A percentile compares a stretch with the other conserved stretches of the same genome.
Evolutionary conservation across 2,797 vertebrate genomes (phyloP).

Genomic region (Sardinella longiceps): DNA sequence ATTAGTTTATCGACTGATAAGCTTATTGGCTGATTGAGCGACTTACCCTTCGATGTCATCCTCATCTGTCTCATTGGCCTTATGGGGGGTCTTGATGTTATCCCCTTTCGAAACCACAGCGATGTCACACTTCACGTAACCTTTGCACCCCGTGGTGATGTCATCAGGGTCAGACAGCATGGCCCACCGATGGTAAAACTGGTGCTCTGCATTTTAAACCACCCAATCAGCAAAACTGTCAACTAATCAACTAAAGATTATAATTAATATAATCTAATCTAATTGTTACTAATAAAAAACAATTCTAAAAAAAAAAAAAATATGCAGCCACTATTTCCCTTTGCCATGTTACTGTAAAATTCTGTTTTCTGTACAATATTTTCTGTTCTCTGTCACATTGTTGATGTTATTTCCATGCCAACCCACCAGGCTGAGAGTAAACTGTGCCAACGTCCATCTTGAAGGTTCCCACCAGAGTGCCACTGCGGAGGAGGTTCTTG

Average conservation of each 20-base stretch:
- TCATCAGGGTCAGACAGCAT: constrained; percentile 91
- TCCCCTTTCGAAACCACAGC: constrained; percentile 94
- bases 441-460: constrained; percentile 94
- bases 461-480: constrained; percentile 91
- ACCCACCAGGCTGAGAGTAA: constrained; percentile 87
- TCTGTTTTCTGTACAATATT: too few relatives aligned
- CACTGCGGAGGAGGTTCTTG: constrained; percentile 94
- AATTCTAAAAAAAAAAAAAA: too few relatives aligned
- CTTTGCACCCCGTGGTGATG: constrained; percentile 90
- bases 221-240: not conserved
- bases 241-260: not conserved
- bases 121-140: constrained; percentile 92
- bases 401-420: not conserved
- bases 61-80: constrained; percentile 88
- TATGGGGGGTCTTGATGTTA: constrained; percentile 94
- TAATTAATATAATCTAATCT: too few relatives aligned
- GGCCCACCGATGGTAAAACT: constrained; percentile 98
- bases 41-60: constrained; percentile 93
- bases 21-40: not conserved
- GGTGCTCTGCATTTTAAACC: constrained; percentile 81
- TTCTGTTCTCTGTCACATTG: too few relatives aligned
- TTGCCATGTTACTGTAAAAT: too few relatives aligned
- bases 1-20: not conserved
- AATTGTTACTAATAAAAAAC: too few relatives aligned
- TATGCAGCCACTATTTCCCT: too few relatives aligned